phyloP scores from a whole-genome alignment of 2,113 vertebrate species.

The Tiliqua scincoides region DNA sequence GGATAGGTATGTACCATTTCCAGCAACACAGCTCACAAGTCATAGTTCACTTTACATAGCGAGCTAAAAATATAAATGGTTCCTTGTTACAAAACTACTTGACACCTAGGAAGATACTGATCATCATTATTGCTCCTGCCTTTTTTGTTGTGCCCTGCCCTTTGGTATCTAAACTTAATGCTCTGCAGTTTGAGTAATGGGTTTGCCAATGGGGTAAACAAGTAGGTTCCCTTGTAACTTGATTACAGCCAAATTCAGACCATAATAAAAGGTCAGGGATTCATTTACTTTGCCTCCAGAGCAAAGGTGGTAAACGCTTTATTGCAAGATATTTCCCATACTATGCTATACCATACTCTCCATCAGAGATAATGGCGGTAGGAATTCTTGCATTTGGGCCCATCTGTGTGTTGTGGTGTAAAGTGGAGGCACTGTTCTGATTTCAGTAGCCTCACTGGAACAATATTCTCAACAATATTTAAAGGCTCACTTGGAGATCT shows the following conservation, averaged over 20 bases:
- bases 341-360: neutral
- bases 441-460: neutral
- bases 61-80: too few relatives aligned
- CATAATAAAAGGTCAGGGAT: conserved; percentile 7
- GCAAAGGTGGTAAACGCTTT: neutral
- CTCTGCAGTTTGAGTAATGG: neutral
- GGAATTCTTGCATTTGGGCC: too few relatives aligned
- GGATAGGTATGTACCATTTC: too few relatives aligned
- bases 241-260: neutral
- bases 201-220: conserved; percentile 9
- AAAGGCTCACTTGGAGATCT: neutral
- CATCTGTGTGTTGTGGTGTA: neutral
- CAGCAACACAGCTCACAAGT: too few relatives aligned
- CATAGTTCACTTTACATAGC: too few relatives aligned
- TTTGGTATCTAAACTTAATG: neutral
- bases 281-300: neutral
- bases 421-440: neutral
- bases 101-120: neutral
- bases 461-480: neutral
- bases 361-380: neutral
- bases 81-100: too few relatives aligned
- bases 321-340: neutral
- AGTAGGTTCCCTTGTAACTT: neutral
- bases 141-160: neutral
- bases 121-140: conserved; percentile 13